These are phyloP conservation scores for Danio jaintianensis DNA, from an alignment of 2,797 vertebrate genomes.

Conservation along the genomic window DNA sequence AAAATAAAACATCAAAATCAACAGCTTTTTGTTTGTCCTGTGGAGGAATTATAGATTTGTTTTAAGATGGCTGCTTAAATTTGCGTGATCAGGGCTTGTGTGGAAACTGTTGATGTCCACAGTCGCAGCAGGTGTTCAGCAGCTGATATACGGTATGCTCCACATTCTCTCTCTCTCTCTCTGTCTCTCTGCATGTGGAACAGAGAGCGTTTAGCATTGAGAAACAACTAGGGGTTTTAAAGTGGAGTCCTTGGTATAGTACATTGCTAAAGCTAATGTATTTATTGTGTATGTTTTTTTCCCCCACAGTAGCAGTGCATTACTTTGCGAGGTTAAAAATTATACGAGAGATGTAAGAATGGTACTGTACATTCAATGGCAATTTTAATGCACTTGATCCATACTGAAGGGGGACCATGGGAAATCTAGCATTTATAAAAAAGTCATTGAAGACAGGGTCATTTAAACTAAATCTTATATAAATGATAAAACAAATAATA, in stretches of 20 bases:
- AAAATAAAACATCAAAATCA: neutral
- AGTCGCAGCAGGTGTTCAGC: neutral
- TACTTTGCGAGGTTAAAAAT: neutral
- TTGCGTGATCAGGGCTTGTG: neutral
- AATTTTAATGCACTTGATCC: neutral
- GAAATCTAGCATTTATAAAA: conserved; percentile 8
- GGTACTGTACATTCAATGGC: neutral
- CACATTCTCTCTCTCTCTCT: neutral
- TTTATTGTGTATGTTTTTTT: neutral
- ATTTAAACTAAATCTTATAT: neutral
- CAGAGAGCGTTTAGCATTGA: neutral
- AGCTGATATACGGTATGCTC: neutral
- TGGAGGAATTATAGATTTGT: neutral
- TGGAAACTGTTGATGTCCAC: neutral
- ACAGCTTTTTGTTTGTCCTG: neutral
- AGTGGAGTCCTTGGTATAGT: neutral
- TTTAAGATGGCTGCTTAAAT: neutral
- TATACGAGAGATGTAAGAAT: neutral
- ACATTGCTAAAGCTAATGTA: neutral
- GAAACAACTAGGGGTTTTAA: conserved; percentile 5
- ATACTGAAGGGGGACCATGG: neutral
- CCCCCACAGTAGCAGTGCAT: too few species aligned
- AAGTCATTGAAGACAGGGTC: neutral
- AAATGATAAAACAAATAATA: too few species aligned
- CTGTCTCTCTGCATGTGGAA: neutral